phyloP scores from a whole-genome alignment of 2,113 vertebrate species.

The Colaptes auratus region DNA sequence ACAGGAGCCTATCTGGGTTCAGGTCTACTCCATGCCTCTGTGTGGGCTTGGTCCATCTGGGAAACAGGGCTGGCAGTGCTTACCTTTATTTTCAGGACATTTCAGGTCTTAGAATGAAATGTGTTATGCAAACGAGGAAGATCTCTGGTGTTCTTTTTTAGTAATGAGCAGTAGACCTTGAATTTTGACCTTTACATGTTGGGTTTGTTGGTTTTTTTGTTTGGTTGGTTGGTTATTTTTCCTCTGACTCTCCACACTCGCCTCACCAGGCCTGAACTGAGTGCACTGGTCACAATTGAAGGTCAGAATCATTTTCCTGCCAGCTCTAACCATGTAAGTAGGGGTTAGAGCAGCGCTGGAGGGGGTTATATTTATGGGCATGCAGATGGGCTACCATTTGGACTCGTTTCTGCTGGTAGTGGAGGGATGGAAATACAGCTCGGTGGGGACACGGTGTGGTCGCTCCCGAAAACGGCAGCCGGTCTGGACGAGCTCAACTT shows the following conservation, averaged over 20 bases:
- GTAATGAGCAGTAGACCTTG: neutral
- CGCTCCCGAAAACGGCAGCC: neutral
- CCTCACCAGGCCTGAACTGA: neutral
- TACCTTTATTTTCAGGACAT: neutral
- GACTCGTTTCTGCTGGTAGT: neutral
- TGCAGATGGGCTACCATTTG: neutral
- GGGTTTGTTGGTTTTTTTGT: neutral
- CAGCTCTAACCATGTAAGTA: neutral
- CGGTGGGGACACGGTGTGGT: slow-evolving; percentile 74
- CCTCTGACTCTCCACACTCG: rapidly evolving
- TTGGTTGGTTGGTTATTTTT: neutral
- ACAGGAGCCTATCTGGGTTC: neutral
- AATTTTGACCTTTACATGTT: slow-evolving; percentile 11
- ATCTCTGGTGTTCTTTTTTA: neutral
- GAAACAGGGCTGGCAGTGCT: neutral
- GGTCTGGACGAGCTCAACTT: neutral
- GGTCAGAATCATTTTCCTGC: neutral
- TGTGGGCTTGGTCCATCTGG: neutral
- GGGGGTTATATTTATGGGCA: neutral
- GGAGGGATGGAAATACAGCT: neutral
- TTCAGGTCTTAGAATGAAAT: neutral
- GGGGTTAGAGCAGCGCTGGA: neutral
- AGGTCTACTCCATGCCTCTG: neutral
- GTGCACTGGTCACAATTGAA: neutral
- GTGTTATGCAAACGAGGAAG: neutral